Evolutionary conservation across 2,888 invertebrate species (phyloP), one percentile per base, ranked within the genome.

Genomic region (Sthenelais limicola): DNA sequence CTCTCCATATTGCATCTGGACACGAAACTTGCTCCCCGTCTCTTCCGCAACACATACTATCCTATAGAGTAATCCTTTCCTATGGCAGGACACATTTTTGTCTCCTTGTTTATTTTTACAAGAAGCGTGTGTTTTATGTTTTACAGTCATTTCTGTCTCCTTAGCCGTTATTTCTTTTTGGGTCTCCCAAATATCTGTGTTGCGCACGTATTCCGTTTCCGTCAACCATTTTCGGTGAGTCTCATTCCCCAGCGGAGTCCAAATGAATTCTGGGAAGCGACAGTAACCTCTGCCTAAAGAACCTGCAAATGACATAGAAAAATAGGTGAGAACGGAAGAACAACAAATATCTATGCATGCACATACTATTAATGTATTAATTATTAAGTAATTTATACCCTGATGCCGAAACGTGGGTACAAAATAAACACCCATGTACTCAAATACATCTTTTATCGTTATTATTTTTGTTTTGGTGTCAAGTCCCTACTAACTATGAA

Each of bases 151-250:
- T 47, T 75, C 75, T 32, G 68, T 73, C 52, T 73, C 68, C 28
- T 47, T 54, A 15, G 70, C 69, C 26, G 68, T 72, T 43, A 75
- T 54, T 52, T 74, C 73, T 62, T 72, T 75, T 71, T 75, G 73
- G 12, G 56, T 74, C 58, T 70, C 74, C 78, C 78, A 78, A 38
- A 32, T 70, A 38, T 74, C 74, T 35, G 76, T 69, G 62, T 76
- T 75, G 38, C 51, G 66, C 67, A 69, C 49, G 70, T 76, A 74
- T 26, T 71, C 72, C 26, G 77, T 78, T 43, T 71, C 49, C 24
- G 76, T 73, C 54, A 72, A n/a, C 77, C 77, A 78, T 51, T 68
- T 76, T 62, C 77, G 71, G 54, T 62, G 56, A 3, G 43, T 66
- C 5, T 68, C 68, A 32, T 68, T 69, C 38, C 62, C 56, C 12